A percentile compares a stretch with the other conserved stretches of the same genome.
These are phyloP conservation scores for Sturmia bella DNA, from an alignment of 2,888 invertebrate genomes.

Conservation along the genomic window DNA sequence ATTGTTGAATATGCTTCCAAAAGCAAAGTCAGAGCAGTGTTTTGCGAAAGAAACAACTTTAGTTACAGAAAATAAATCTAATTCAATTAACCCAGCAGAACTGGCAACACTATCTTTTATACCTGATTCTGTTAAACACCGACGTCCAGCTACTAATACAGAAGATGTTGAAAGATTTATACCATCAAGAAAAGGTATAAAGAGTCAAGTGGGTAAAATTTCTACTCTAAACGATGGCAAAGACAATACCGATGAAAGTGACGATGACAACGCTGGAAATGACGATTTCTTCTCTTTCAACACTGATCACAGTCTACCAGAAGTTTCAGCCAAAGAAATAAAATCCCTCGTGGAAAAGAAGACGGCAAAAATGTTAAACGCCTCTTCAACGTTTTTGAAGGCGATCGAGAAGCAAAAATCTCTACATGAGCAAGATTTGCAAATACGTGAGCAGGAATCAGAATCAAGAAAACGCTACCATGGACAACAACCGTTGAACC, in stretches of 20 bases:
- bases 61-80: background rate
- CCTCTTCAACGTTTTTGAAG: slow-evolving; percentile 73
- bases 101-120: slow-evolving; percentile 75
- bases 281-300: slow-evolving; percentile 81
- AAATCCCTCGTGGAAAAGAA: slow-evolving; percentile 79
- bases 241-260: slow-evolving; percentile 82
- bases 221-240: background rate
- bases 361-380: slow-evolving; percentile 79
- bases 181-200: slow-evolving; percentile 42
- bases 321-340: slow-evolving; percentile 82
- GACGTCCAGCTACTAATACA: slow-evolving; percentile 79
- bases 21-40: slow-evolving; percentile 83
- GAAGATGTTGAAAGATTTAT: slow-evolving; percentile 74
- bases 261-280: slow-evolving; percentile 77
- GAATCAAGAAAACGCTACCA: slow-evolving; percentile 74
- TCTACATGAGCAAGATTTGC: background rate
- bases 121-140: slow-evolving; percentile 81
- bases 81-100: background rate
- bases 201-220: background rate
- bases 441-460: slow-evolving; percentile 62
- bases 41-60: slow-evolving; percentile 72
- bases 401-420: slow-evolving; percentile 36
- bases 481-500: slow-evolving; percentile 72
- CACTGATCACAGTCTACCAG: slow-evolving; percentile 81
- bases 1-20: slow-evolving; percentile 87